Evolutionary conservation across 2,888 invertebrate genomes (phyloP), one percentile per base, ranked within the genome.

Genomic region (Crocallis elinguaria): DNA sequence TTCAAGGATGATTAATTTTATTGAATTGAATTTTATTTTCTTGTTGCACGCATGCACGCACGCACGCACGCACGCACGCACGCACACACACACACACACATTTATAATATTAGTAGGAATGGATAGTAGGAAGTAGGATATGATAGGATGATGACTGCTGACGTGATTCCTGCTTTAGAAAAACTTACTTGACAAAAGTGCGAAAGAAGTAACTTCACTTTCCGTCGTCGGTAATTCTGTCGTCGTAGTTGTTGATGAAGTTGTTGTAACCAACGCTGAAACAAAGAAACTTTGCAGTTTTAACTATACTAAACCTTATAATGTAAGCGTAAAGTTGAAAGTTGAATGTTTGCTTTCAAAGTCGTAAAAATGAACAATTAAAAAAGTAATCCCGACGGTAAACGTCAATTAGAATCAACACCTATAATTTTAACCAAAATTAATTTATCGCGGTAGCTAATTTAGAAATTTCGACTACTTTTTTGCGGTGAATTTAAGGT

Each of bases 261-360:
- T 71, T 3, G 81, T 81, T 2, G 84, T 80, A 0, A 71, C 80
- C 8, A 84, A 62, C 1, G 83, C 84, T 84, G 58, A 27, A 66
- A 67, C 55, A 62, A 42, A 56, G 25, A 38, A 36, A 56, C 49
- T 23, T 27, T 25, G 3, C 39, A 21, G 3, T 17, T 7, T 21
- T 11, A 3, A 6, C 19, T n/a, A 14, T 19, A 37, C 3, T 13
- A 17, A 30, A 42, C 30, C 16, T 42, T 46, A 45, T 36, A n/a
- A 8, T 25, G 9, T 14, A 3, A 4, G 11, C 9, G 19, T 37
- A 41, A 37, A 19, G 52, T 46, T 11, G 3, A 23, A n/a, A 42
- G 25, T 48, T 32, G n/a, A 16, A n/a, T 19, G 29, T 19, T 30
- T 27, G 5, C 12, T 44, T 25, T 12, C 21, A 12, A 17, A 32